A percentile compares a stretch with the other conserved stretches of the same genome.
Evolutionary conservation across 2,888 invertebrate species (phyloP).

Genomic region (Acronicta aceris): DNA sequence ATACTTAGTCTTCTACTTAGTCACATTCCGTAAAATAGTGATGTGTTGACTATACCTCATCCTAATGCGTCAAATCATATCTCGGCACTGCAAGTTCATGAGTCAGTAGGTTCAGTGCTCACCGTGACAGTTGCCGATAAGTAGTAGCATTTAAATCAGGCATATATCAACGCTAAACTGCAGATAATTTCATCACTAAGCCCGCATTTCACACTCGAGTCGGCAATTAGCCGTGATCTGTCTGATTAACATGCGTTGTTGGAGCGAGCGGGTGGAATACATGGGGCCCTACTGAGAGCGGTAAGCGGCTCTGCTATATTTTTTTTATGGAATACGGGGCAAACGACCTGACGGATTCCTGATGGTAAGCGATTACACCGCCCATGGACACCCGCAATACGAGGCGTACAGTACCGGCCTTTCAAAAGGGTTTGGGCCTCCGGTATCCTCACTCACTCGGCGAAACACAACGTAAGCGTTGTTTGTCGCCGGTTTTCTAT

Average conservation of each 20-base stretch:
- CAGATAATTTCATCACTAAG: slow-evolving; percentile 86
- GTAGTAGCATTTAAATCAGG: slow-evolving; percentile 68
- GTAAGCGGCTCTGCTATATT: no score
- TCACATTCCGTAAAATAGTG: no score
- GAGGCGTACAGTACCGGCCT: no score
- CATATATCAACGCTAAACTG: slow-evolving; percentile 79
- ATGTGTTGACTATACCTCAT: neutral
- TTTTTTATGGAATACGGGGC: no score
- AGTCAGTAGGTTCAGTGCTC: slow-evolving; percentile 16
- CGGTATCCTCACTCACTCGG: no score
- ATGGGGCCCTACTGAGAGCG: slow-evolving; percentile 41
- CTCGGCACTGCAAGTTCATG: slow-evolving; percentile 2
- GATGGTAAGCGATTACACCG: no score
- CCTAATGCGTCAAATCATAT: slow-evolving; percentile 4
- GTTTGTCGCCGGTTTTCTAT: no score
- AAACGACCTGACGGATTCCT: no score
- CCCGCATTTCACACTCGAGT: slow-evolving; percentile 87
- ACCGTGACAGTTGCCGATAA: slow-evolving; percentile 44
- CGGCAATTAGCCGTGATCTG: slow-evolving; percentile 85
- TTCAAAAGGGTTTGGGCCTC: no score
- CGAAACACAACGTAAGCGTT: no score
- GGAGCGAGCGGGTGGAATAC: slow-evolving; percentile 62
- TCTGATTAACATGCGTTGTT: slow-evolving; percentile 86
- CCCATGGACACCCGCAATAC: no score
- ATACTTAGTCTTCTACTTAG: no score